phyloP scores from a whole-genome alignment of 2,888 invertebrate genomes.

The Erebia ligea region DNA sequence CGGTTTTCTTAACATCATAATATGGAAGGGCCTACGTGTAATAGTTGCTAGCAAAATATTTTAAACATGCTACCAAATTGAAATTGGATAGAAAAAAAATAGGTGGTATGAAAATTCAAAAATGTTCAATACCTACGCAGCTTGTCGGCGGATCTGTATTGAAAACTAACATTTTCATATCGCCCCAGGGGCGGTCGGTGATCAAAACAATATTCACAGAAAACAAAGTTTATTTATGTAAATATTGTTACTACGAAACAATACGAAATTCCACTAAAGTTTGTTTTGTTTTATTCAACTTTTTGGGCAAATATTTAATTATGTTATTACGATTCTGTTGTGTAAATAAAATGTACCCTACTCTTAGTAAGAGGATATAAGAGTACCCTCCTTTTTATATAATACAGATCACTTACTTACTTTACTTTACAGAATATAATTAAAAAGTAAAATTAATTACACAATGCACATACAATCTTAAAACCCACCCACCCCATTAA shows the following conservation, averaged over 20 bases:
- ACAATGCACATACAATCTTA: too few species aligned
- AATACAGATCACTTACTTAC: too few species aligned
- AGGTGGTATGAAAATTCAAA: not conserved
- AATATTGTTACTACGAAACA: constrained; percentile 5
- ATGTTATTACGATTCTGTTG: not conserved
- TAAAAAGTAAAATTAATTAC: too few species aligned
- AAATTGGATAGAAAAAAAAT: not conserved
- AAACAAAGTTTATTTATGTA: constrained; percentile 20
- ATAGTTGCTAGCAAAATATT: not conserved
- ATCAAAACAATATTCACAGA: constrained; percentile 13
- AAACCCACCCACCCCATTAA: too few species aligned
- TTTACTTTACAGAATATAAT: too few species aligned
- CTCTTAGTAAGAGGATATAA: too few species aligned
- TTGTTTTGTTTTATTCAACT: constrained; percentile 9
- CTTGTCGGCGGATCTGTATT: constrained; percentile 12
- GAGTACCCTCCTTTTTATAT: too few species aligned
- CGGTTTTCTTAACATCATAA: too few species aligned
- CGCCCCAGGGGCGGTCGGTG: not conserved
- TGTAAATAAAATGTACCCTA: too few species aligned
- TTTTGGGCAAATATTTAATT: not conserved
- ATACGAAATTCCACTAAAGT: not conserved
- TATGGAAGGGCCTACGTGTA: too few species aligned
- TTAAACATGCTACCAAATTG: not conserved
- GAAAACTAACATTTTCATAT: constrained; percentile 6
- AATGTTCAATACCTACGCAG: not conserved